Percentiles rank a stretch among this genome's conserved stretches.
Evolutionary conservation across 1,140 invertebrate genomes (phyloP).

Genomic region (Drosophila nebulosa): DNA sequence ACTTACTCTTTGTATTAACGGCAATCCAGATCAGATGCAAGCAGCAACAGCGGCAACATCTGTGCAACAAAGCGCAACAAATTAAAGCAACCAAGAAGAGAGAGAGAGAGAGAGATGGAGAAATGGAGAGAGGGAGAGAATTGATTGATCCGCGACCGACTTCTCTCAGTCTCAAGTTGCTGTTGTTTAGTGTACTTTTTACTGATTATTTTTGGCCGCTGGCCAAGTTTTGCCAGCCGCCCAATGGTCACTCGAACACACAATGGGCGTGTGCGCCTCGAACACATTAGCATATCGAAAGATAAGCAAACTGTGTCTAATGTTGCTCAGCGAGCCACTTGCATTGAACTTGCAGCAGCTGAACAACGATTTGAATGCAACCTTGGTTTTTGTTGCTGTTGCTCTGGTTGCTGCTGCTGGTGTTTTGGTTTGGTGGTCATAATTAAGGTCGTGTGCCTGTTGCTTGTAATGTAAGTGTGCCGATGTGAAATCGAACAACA

Average conservation of each 20-base stretch:
- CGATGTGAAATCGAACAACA: neutral
- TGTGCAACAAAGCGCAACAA: conserved; percentile 61
- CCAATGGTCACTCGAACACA: neutral
- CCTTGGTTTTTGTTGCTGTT: conserved; percentile 29
- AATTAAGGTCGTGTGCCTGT: conserved; percentile 61
- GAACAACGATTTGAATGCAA: neutral
- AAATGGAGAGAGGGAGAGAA: conserved; percentile 13
- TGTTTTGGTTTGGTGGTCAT: conserved; percentile 14
- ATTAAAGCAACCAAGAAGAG: conserved; percentile 39
- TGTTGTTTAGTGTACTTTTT: neutral
- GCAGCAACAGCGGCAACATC: conserved; percentile 12
- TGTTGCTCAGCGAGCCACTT: conserved; percentile 27
- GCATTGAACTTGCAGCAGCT: conserved; percentile 58
- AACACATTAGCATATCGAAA: conserved; percentile 50
- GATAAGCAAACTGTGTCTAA: conserved; percentile 44
- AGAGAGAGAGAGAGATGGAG: too few species aligned
- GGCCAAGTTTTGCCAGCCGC: conserved; percentile 45
- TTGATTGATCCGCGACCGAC: conserved; percentile 64
- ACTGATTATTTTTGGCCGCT: conserved; percentile 40
- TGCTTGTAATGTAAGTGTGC: conserved; percentile 2
- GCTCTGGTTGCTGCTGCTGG: neutral
- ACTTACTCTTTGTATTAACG: conserved; percentile 15
- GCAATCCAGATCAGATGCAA: conserved; percentile 8
- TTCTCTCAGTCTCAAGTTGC: conserved; percentile 38
- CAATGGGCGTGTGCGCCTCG: conserved; percentile 64